phyloP scores from a whole-genome alignment of 2,113 vertebrate species.

The Cephalopterus ornatus region DNA sequence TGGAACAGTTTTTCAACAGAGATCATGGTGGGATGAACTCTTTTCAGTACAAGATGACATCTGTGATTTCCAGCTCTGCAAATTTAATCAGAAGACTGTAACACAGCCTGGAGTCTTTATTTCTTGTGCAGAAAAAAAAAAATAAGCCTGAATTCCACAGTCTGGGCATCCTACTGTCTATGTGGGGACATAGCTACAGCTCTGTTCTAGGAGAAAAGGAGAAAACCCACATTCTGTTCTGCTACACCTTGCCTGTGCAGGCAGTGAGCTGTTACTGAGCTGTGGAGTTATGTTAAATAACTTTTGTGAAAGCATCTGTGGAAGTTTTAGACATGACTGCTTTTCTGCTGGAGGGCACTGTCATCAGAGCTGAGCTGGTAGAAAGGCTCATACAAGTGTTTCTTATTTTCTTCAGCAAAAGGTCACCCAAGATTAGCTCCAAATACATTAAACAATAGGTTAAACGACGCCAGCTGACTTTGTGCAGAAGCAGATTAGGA shows the following conservation, averaged over 20 bases:
- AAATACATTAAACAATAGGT: background rate
- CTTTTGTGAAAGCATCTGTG: background rate
- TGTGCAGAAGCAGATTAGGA: background rate
- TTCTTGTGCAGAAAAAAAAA: background rate
- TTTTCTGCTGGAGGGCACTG: slow-evolving; percentile 20
- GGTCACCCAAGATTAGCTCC: background rate
- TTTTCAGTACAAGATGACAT: background rate
- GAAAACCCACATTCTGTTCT: background rate
- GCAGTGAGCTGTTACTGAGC: background rate
- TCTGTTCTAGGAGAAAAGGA: background rate
- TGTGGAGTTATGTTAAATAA: background rate
- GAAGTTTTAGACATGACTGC: background rate
- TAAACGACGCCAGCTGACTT: background rate
- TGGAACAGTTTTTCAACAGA: slow-evolving; percentile 24
- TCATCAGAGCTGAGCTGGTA: background rate
- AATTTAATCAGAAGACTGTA: background rate
- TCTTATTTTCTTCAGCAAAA: slow-evolving; percentile 20
- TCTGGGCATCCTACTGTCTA: background rate
- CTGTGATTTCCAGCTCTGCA: slow-evolving; percentile 1
- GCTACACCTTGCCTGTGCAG: background rate
- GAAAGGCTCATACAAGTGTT: background rate
- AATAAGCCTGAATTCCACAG: background rate
- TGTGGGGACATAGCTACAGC: background rate
- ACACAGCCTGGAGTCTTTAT: background rate
- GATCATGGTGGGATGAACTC: background rate